A percentile compares a stretch with the other conserved stretches of the same genome.
Evolutionary conservation across 2,888 invertebrate genomes (phyloP).

Genomic region (Nebria salina): DNA sequence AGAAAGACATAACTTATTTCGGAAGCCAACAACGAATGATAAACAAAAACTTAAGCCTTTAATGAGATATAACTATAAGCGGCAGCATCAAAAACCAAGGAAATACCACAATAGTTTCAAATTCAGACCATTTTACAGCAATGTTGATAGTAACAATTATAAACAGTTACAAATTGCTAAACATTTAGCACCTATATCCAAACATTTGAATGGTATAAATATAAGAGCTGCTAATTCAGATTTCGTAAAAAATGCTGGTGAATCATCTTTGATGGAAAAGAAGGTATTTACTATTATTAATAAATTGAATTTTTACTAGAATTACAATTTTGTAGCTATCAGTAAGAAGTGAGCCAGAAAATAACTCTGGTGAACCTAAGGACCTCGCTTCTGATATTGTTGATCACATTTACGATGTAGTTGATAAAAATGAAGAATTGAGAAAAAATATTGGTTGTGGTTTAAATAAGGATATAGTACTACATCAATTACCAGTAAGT

Average conservation of each 20-base stretch:
- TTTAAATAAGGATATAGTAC: constrained; percentile 16
- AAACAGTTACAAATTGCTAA: not conserved
- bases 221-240: not conserved
- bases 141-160: not conserved
- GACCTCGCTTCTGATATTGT: constrained; percentile 26
- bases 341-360: not conserved
- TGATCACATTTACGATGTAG: constrained; percentile 23
- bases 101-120: not conserved
- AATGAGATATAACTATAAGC: not conserved
- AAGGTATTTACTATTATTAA: not conserved
- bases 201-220: not conserved
- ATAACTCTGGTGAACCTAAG: not conserved
- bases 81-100: not conserved
- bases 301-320: not conserved
- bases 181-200: not conserved
- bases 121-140: not conserved
- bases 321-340: not conserved
- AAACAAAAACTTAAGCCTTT: not conserved
- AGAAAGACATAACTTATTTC: not conserved
- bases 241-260: not conserved
- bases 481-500: constrained; percentile 27
- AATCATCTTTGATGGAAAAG: not conserved
- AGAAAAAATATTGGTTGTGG: constrained; percentile 5
- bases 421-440: constrained; percentile 7
- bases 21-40: not conserved